Evolutionary conservation across 1,140 invertebrate species (phyloP), one percentile per base, ranked within the genome.

Genomic region (Phocides pigmalion): DNA sequence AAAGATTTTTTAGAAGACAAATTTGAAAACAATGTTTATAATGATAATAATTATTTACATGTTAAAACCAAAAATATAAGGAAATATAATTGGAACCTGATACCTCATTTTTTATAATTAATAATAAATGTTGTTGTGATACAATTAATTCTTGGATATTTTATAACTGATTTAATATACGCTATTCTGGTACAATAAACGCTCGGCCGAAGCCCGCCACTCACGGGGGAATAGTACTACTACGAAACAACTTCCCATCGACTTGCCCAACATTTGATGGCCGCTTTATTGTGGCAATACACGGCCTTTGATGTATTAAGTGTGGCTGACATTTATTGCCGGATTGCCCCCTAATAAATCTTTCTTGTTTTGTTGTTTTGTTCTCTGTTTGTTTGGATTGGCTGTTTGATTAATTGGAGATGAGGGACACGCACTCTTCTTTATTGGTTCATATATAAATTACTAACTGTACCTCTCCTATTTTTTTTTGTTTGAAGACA

Each of bases 181-280:
- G 28, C 28, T 32, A 0, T 11, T 54, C 51, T 54, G 39, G 28
- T 6, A 11, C n/a, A 16, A 25, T 14, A 42, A 6, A 25, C 8
- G 4, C 16, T 17, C 4, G 15, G 8, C 39, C 53, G 22, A 56
- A n/a, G 6, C 49, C 16, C 32, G 46, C 46, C 20, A 28, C 53
- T 56, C 53, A 25, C 39, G 37, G 19, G 54, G 50, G 35, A 53
- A 53, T 53, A 58, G 22, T 46, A 32, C 39, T 12, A 56, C 39
- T 42, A 11, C 39, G 53, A 56, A 56, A 56, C 53, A 58, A 58
- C 54, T 58, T 46, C 22, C 41, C 54, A 44, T 58, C 39, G 54
- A 58, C 54, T 58, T 58, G 54, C 20, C 54, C 39, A 58, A 58
- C 54, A 58, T 58, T 58, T 58, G 54, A 58, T 58, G 54, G 54